Evolutionary conservation across 2,797 vertebrate genomes (phyloP), one percentile per base, ranked within the genome.

Genomic region (Aratinga solstitialis): DNA sequence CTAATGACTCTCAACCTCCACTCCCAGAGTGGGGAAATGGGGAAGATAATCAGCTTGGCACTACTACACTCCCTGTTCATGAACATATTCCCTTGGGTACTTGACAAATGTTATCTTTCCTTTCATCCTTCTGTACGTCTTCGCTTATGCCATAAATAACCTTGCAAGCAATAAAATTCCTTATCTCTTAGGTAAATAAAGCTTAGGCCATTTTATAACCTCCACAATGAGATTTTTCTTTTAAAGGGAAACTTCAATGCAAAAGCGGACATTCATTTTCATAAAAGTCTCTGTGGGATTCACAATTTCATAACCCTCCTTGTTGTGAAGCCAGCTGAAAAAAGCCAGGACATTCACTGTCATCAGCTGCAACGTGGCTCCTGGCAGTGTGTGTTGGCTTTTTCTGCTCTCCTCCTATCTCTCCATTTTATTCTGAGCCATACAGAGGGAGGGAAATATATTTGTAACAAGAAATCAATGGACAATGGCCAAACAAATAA

Each of bases 111-210:
- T 85, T 92, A 79, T 84, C 68, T 84, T 92, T 86, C 51, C 38
- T 92, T 97, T 94, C 34, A 85, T 90, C 84, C n/a, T 87, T 45
- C 26, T 92, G 34, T 92, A 93, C 89, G 63, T 89, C 58, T 94
- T 92, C 19, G 5, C 29, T 79, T 71, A 58, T 90, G 66, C 82
- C 29, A 65, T 90, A 95, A 96, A 96, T 67, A 94, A 81, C 19
- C 42, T 81, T 90, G 27, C 20, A 72, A 85, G 69, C 54, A 89
- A 92, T 75, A 94, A 92, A 90, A 82, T 73, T 93, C 40, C 47
- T 93, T 91, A 84, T 94, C 74, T 94, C 27, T 76, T 63, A 78
- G 15, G 42, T 85, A 92, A 92, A 92, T 73, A 94, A 83, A 93
- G 51, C 43, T 71, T 58, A 76, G 20, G 30, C 30, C 45, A 22